Base-by-base conservation (phyloP, 2,888 invertebrate species). In the Lissonota sp. region DNA sequence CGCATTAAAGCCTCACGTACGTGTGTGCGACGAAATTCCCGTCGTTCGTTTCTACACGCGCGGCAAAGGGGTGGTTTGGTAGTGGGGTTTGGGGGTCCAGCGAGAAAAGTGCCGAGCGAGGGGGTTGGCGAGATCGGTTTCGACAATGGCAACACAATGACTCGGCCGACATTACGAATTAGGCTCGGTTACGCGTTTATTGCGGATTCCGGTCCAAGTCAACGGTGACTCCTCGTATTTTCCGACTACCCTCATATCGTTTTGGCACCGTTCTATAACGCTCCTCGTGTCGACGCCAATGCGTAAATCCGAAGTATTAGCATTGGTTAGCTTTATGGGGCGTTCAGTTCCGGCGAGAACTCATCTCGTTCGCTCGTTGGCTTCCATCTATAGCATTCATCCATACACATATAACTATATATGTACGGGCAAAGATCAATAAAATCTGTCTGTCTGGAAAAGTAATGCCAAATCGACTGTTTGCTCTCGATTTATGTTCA, bases 321-420 rank as follows among this genome's bases (percentile, higher is more conserved):
- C 93, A 94, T 94, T 94, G 94, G 94, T 94, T 94, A 93, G 93
- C 93, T 94, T 94, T 94, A 94, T 94, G 94, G 94, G 90, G 93
- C 94, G 93, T 94, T 93, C 93, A 94, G 90, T 92, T 92, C 92
- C 92, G 92, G 88, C 85, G 86, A 86, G 89, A 87, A 85, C 85
- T 84, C 82, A 80, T 82, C 84, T 81, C 80, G 79, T 77, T 82
- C 79, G 63, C 55, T 76, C 76, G 26, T 83, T 58, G 12, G 55
- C 64, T 55, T 63, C 46, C 46, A 58, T 71, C 26, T 66, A 39
- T 42, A 44, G 26, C 64, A 44, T 46, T 26, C 60, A 6, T 14
- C 49, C 51, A 53, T 39, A 64, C 64, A 67, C 12, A 77, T 69
- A 72, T 79, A 82, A 79, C n/a, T 76, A 78, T 79, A 71, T 67